A percentile compares a stretch with the other conserved stretches of the same genome.
phyloP scores from a whole-genome alignment of 2,113 vertebrate species.

The Prinia subflava region DNA sequence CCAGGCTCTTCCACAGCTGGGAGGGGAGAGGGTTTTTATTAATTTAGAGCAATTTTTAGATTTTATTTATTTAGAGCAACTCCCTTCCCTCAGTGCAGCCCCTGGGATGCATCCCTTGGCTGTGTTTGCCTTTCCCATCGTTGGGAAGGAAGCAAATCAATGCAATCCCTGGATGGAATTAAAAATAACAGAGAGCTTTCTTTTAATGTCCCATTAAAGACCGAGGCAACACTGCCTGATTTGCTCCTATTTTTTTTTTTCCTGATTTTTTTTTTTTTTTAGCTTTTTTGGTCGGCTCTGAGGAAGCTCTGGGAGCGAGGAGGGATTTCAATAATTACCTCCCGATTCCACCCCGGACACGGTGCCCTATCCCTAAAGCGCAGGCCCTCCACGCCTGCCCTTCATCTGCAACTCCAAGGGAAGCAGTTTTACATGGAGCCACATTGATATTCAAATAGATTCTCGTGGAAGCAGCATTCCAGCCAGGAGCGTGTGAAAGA shows the following conservation, averaged over 20 bases:
- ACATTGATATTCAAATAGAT: constrained; percentile 75
- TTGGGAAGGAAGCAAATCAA: neutral
- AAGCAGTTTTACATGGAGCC: constrained; percentile 59
- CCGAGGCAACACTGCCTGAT: neutral
- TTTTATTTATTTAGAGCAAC: neutral
- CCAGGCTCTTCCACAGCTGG: neutral
- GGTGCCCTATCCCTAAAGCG: constrained; percentile 19
- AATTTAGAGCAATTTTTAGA: neutral
- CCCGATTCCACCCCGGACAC: neutral
- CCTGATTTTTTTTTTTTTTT: too few species aligned
- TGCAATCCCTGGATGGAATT: neutral
- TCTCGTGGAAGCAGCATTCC: constrained; percentile 48
- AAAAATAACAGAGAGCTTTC: neutral
- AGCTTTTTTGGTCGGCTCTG: fast-evolving
- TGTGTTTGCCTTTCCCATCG: neutral
- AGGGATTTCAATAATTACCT: constrained; percentile 31
- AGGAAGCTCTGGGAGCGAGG: neutral
- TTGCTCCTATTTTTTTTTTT: neutral
- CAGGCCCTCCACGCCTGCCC: constrained; percentile 28
- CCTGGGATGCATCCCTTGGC: neutral
- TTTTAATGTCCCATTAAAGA: neutral
- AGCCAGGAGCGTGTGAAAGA: constrained; percentile 64
- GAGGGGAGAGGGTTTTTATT: neutral
- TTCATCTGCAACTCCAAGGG: constrained; percentile 63
- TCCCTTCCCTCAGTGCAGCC: neutral